Base-by-base conservation (phyloP, 1,140 invertebrate species). In the Micrasema longulum region DNA sequence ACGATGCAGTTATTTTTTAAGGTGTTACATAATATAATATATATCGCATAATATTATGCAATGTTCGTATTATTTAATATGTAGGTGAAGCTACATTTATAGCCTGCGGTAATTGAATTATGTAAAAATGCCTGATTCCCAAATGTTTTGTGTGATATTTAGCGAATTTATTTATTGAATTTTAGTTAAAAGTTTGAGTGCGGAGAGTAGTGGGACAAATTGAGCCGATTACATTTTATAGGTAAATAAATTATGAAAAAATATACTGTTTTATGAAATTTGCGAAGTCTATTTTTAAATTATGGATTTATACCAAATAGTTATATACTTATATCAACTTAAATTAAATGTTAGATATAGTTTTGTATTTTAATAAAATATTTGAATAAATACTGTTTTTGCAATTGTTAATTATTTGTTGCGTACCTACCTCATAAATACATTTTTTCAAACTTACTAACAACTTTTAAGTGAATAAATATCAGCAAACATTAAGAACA, bases 291-390 rank as follows among this genome's bases (percentile, higher is more conserved):
- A 60, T 60, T 41, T 60, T 41, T 60, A 6, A 1, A 60, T 9
- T 53, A 23, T 31, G n/a, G 18, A 36, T 55, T 60, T 60, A 60
- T 60, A 35, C 55, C 55, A 41, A 60, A 60, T 38, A 31, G 12
- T 14, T 18, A 52, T 10, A 52, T 50, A 18, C n/a, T 41, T 38
- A 38, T 38, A 55, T 31, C 12, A 12, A 38, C 55, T 60, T 60
- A 16, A 38, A 14, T 38, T 60, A 4, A 41, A 60, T 22, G 35
- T 41, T 38, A 60, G 36, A 41, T 35, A 11, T 43, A 60, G 18
- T 60, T 60, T 60, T 60, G 55, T 60, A 60, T 60, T 60, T 60
- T 60, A 60, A 41, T 60, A 60, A 60, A 60, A 31, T 31, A 55
- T 31, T 31, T 31, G 26, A 4, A 31, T 4, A 31, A 31, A 31